phyloP scores from a whole-genome alignment of 2,113 vertebrate genomes.

The Chlorodrepanis virens region DNA sequence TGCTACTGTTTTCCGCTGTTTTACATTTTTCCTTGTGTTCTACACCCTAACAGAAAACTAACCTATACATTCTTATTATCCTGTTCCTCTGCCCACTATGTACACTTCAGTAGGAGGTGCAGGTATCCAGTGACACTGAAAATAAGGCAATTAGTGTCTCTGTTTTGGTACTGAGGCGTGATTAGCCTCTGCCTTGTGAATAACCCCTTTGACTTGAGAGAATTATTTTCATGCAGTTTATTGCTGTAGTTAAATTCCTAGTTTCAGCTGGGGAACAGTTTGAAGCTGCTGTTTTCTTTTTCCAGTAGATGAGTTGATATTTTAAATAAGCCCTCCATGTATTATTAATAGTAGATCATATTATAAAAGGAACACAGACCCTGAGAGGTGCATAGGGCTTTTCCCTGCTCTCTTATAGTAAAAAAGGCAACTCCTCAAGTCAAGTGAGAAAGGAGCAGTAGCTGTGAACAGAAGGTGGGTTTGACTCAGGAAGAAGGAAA shows the following conservation, averaged over 20 bases:
- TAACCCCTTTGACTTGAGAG: constrained; percentile 8
- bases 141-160: constrained; percentile 44
- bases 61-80: background rate
- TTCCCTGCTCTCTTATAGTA: background rate
- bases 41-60: background rate
- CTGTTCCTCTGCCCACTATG: background rate
- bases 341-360: constrained; percentile 42
- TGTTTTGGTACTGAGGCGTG: constrained; percentile 1
- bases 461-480: background rate
- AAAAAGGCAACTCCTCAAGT: background rate
- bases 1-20: background rate
- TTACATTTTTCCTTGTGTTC: background rate
- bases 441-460: background rate
- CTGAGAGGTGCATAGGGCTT: background rate
- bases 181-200: constrained; percentile 42
- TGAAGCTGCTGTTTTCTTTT: background rate
- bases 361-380: background rate
- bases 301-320: background rate
- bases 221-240: constrained; percentile 37
- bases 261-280: constrained; percentile 35
- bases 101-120: background rate
- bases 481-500: background rate
- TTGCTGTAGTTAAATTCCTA: constrained; percentile 27
- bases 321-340: constrained; percentile 42
- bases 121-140: constrained; percentile 13